Conservation (phyloP, 2,888 invertebrate species). For the Archips crataeganus region DNA sequence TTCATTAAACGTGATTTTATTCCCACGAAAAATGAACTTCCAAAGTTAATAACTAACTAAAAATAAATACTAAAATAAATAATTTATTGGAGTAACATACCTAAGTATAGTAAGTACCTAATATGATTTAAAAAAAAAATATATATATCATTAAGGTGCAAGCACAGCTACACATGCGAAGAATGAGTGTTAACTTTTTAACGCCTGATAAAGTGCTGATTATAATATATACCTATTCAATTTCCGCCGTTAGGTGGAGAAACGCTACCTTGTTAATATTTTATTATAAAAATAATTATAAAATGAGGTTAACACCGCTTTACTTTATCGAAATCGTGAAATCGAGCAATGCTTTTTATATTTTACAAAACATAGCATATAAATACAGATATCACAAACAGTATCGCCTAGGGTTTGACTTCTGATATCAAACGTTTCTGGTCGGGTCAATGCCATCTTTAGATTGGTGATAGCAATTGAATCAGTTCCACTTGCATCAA, state of each 20-base stretch:
- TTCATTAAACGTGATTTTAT: no score
- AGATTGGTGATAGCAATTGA: conserved; percentile 82
- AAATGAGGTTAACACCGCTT: conserved; percentile 8
- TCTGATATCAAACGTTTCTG: conserved; percentile 66
- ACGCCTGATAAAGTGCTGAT: conserved; percentile 23
- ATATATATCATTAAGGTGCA: no score
- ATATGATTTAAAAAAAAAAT: no score
- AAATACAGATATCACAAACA: background rate
- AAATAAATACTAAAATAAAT: no score
- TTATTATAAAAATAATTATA: conserved; percentile 1
- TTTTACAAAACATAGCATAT: background rate
- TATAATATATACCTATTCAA: background rate
- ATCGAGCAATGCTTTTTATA: no score
- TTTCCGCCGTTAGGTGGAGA: conserved; percentile 8
- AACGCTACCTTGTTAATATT: conserved; percentile 7
- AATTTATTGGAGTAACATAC: no score
- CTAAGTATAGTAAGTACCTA: no score
- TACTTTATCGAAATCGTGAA: no score
- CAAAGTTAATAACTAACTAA: no score
- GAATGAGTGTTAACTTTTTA: background rate
- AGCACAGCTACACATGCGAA: no score
- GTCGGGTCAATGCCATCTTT: conserved; percentile 79
- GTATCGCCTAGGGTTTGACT: conserved; percentile 6
- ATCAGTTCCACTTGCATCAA: conserved; percentile 84
- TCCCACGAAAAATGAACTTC: no score